Conservation (phyloP, 2,888 invertebrate genomes). For the Odontothrips loti region DNA sequence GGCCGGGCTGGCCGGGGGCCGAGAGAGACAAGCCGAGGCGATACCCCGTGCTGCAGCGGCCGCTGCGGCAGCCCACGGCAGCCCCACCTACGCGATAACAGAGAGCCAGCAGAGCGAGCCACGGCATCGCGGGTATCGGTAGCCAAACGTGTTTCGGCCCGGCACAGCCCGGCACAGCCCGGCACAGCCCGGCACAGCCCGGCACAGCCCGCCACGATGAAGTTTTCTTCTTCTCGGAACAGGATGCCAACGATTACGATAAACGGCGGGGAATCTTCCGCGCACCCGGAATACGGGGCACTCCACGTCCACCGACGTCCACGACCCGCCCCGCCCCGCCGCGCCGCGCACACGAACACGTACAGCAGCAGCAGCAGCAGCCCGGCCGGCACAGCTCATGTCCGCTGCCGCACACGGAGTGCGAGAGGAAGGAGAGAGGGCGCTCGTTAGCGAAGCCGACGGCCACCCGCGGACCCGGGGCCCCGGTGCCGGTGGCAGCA, state of each 20-base stretch:
- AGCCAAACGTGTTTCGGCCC: background rate
- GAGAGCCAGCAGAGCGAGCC: background rate
- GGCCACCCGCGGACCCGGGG: background rate
- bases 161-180: background rate
- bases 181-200: background rate
- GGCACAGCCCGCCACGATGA: background rate
- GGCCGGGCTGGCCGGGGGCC: too few relatives aligned
- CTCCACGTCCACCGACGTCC: too few relatives aligned
- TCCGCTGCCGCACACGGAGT: background rate
- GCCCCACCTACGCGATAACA: background rate
- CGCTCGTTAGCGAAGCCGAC: background rate
- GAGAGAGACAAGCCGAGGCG: background rate
- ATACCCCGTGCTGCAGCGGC: conserved; percentile 21
- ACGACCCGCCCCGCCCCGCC: too few relatives aligned
- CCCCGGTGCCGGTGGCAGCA: background rate
- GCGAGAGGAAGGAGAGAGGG: background rate
- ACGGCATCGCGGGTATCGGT: background rate
- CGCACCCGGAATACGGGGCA: background rate
- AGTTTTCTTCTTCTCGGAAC: background rate
- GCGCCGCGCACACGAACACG: too few relatives aligned
- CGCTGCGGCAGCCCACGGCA: too few relatives aligned
- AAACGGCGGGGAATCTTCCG: background rate
- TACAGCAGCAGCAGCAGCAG: too few relatives aligned
- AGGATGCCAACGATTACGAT: conserved; percentile 3
- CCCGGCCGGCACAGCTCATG: too few relatives aligned